A percentile compares a stretch with the other conserved stretches of the same genome.
phyloP scores from a whole-genome alignment of 2,888 invertebrate species.

The Apotomis turbidana region DNA sequence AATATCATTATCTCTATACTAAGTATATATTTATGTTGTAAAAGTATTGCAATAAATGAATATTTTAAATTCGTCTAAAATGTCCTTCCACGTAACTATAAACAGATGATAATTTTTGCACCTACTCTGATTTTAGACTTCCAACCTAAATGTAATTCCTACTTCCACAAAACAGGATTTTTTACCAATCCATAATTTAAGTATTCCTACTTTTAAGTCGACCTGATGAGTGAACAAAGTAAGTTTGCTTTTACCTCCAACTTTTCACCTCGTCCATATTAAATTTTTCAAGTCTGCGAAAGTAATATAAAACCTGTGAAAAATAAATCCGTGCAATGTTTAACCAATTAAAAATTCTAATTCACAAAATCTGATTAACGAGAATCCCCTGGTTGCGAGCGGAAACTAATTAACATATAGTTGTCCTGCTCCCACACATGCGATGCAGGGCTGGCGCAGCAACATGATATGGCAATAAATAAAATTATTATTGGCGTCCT shows the following conservation, averaged over 20 bases:
- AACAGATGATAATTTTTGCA: no score
- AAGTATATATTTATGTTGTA: no score
- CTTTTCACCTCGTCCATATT: conserved; percentile 17
- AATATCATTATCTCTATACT: no score
- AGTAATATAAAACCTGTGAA: conserved; percentile 28
- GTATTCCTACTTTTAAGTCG: no score
- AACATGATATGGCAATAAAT: conserved; percentile 80
- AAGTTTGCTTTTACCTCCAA: not conserved
- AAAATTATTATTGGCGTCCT: conserved; percentile 65
- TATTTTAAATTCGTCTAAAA: no score
- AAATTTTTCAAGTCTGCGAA: not conserved
- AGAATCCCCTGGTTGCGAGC: conserved; percentile 53
- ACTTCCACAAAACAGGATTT: no score
- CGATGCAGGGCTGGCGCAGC: conserved; percentile 59
- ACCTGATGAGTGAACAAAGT: not conserved
- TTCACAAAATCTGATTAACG: conserved; percentile 57
- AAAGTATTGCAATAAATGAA: no score
- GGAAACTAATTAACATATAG: conserved; percentile 58
- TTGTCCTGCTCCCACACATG: conserved; percentile 62
- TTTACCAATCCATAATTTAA: no score
- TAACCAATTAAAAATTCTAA: conserved; percentile 57
- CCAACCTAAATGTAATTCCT: no score
- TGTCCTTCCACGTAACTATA: no score
- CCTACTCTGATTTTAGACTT: no score
- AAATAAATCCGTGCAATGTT: conserved; percentile 49